Percentiles rank a stretch among this genome's conserved stretches.
Evolutionary conservation across 2,797 vertebrate genomes (phyloP).

Genomic region (Hephaestus fuliginosus): DNA sequence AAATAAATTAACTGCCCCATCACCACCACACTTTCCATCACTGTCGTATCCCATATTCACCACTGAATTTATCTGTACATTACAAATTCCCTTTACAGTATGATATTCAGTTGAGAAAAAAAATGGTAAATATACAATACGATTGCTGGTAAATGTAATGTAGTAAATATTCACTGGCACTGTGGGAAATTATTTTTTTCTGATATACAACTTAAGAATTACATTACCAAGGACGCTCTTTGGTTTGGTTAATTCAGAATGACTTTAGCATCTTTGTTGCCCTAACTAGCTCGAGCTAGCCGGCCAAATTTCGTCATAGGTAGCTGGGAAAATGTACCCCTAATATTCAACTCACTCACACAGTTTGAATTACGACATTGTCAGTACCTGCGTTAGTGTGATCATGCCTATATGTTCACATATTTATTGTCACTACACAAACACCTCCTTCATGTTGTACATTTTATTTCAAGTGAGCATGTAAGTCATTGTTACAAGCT

Average conservation of each 20-base stretch:
- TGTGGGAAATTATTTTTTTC: no score
- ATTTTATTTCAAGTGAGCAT: neutral
- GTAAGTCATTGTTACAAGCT: neutral
- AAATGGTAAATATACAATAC: neutral
- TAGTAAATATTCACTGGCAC: neutral
- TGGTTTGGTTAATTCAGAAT: no score
- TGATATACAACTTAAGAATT: no score
- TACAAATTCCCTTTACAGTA: constrained; percentile 36
- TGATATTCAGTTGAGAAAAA: constrained; percentile 22
- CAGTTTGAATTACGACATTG: neutral
- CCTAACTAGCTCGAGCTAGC: no score
- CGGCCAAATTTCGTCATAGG: no score
- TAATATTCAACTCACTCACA: neutral
- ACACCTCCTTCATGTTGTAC: neutral
- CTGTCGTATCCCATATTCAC: constrained; percentile 25
- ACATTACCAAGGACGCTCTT: no score
- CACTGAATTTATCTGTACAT: constrained; percentile 18
- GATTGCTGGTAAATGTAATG: constrained; percentile 14
- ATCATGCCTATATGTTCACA: neutral
- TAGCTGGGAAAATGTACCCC: neutral
- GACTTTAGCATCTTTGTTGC: no score
- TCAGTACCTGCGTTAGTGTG: neutral
- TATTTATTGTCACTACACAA: neutral
- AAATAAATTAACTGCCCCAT: neutral
- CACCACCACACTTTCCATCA: constrained; percentile 28